These are phyloP conservation scores for Probaryconus sp. DNA, from an alignment of 1,140 invertebrate species.

Conservation along the genomic window DNA sequence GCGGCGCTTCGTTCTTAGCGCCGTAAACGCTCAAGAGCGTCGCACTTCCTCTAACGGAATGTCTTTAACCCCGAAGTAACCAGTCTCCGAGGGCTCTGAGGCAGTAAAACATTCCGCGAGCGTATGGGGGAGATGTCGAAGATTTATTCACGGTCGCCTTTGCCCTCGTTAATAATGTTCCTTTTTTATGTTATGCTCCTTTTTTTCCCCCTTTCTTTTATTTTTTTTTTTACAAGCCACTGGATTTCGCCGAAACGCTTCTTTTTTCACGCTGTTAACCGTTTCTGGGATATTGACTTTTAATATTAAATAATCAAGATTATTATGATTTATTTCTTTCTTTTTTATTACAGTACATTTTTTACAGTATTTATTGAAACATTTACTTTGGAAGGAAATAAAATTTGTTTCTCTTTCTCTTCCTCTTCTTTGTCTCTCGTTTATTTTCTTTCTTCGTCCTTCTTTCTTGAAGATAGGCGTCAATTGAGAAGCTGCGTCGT, in stretches of 20 bases:
- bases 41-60: slow-evolving; percentile 62
- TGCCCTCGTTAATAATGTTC: slow-evolving; percentile 54
- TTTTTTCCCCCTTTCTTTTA: too few relatives aligned
- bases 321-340: too few relatives aligned
- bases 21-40: slow-evolving; percentile 55
- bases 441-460: slow-evolving; percentile 5
- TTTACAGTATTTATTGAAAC: too few relatives aligned
- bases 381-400: too few relatives aligned
- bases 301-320: too few relatives aligned
- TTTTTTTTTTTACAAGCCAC: slow-evolving; percentile 24
- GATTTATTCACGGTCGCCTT: slow-evolving; percentile 54
- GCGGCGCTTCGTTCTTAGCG: slow-evolving; percentile 48
- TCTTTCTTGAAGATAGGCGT: too few relatives aligned
- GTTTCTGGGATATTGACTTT: too few relatives aligned
- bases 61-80: slow-evolving; percentile 59
- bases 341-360: too few relatives aligned
- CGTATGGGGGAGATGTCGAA: slow-evolving; percentile 45
- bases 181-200: too few relatives aligned
- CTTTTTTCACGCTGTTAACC: too few relatives aligned
- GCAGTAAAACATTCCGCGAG: slow-evolving; percentile 54
- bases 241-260: too few relatives aligned
- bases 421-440: slow-evolving; percentile 10
- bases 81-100: slow-evolving; percentile 45
- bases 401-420: slow-evolving; percentile 18
- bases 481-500: too few relatives aligned